Conservation (phyloP, 2,888 invertebrate genomes). For the Leptarthrus brevirostris region DNA sequence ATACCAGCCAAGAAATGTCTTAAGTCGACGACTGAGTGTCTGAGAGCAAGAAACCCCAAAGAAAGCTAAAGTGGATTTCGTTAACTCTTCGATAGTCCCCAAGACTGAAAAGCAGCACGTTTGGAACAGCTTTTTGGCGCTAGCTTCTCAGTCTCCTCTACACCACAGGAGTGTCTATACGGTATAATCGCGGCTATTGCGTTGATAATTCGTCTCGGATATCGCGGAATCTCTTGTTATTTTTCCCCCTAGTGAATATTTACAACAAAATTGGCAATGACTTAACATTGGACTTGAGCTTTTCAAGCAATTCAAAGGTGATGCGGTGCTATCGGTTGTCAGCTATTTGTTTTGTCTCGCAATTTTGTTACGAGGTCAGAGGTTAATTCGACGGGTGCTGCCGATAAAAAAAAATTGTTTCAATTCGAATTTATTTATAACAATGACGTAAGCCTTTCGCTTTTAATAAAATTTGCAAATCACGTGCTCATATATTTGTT, state of each 20-base stretch:
- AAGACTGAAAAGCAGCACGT: background rate
- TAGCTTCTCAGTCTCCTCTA: slow-evolving; percentile 44
- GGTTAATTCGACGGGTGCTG: background rate
- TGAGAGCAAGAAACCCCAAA: slow-evolving; percentile 19
- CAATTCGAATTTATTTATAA: slow-evolving; percentile 27
- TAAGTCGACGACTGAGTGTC: too few relatives aligned
- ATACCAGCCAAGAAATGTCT: slow-evolving; percentile 3
- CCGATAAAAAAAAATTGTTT: background rate
- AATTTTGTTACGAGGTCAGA: background rate
- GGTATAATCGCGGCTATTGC: slow-evolving; percentile 26
- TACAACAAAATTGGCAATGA: background rate
- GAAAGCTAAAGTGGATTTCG: slow-evolving; percentile 41
- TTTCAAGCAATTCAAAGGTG: background rate
- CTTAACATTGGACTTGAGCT: slow-evolving; percentile 12
- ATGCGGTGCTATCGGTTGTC: slow-evolving; percentile 15
- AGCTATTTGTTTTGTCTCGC: background rate
- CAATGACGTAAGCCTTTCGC: slow-evolving; percentile 21
- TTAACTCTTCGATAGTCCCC: slow-evolving; percentile 27
- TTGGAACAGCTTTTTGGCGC: slow-evolving; percentile 35
- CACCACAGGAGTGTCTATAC: slow-evolving; percentile 39
- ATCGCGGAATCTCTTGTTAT: slow-evolving; percentile 7
- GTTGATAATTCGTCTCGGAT: background rate
- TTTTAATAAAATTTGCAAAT: slow-evolving; percentile 32
- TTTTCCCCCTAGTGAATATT: background rate
- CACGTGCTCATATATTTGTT: slow-evolving; percentile 10